Percentiles rank a stretch among this genome's conserved stretches.
These are phyloP conservation scores for Troides aeacus DNA, from an alignment of 2,888 invertebrate species.

Conservation along the genomic window DNA sequence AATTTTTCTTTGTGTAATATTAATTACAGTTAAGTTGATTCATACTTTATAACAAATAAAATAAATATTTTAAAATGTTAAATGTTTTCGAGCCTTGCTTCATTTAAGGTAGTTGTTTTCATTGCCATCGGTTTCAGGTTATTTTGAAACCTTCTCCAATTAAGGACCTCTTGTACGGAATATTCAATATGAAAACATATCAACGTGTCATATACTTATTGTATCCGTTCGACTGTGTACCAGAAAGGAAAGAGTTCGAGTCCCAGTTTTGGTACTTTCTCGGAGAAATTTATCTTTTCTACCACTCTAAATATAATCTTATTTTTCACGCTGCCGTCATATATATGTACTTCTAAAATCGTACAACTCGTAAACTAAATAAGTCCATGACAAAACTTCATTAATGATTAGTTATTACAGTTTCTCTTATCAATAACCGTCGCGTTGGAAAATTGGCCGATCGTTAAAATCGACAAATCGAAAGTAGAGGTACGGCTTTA, in stretches of 20 bases:
- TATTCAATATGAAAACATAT: constrained; percentile 1
- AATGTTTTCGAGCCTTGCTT: neutral
- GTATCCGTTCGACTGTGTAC: no score
- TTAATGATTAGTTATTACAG: neutral
- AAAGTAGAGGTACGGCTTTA: constrained; percentile 21
- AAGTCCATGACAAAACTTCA: neutral
- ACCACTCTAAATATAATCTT: no score
- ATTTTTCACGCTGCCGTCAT: no score
- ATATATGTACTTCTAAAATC: no score
- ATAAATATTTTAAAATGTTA: no score
- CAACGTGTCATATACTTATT: neutral
- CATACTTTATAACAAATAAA: no score
- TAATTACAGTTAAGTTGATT: no score
- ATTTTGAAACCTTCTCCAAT: neutral
- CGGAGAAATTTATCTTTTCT: neutral
- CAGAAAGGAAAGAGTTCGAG: no score
- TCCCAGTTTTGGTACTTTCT: neutral
- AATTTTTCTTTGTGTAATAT: no score
- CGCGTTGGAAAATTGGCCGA: constrained; percentile 11
- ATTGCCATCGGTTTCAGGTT: constrained; percentile 1
- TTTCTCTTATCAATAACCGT: constrained; percentile 8
- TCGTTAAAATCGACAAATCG: constrained; percentile 22
- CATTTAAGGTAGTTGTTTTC: constrained; percentile 9
- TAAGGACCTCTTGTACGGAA: neutral
- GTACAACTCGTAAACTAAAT: no score